phyloP scores from a whole-genome alignment of 2,888 invertebrate species.

The Lottia scabra region DNA sequence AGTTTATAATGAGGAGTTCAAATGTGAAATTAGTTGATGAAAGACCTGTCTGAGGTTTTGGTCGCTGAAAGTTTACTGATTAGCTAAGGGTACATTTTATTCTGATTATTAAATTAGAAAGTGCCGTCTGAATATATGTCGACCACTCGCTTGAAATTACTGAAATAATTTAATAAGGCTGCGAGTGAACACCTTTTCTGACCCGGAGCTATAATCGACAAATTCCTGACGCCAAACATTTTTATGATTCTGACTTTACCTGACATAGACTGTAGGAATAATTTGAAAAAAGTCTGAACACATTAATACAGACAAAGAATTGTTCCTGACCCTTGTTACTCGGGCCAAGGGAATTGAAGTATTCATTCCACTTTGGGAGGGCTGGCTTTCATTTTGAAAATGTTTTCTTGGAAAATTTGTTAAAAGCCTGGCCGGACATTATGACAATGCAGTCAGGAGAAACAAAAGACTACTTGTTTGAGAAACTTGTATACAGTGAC shows the following conservation, averaged over 20 bases:
- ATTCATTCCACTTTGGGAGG: constrained; percentile 1
- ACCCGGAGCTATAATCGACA: neutral
- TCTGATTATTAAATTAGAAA: neutral
- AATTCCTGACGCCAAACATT: neutral
- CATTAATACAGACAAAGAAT: neutral
- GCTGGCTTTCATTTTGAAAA: neutral
- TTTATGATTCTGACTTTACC: neutral
- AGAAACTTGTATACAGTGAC: neutral
- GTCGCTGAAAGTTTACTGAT: too few species aligned
- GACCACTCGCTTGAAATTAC: neutral
- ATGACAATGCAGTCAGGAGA: neutral
- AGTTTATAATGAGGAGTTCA: too few species aligned
- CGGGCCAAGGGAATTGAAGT: neutral
- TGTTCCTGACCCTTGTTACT: neutral
- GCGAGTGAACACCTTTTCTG: neutral
- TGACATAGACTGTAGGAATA: too few species aligned
- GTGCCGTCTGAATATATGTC: neutral
- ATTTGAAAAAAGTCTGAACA: neutral
- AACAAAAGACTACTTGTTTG: neutral
- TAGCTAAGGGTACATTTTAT: neutral
- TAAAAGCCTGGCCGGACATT: constrained; percentile 4
- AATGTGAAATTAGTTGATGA: too few species aligned
- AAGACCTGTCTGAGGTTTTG: too few species aligned
- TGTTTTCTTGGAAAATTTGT: neutral
- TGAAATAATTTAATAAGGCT: constrained; percentile 4